Evolutionary conservation across 2,888 invertebrate species (phyloP).

Genomic region (Phaonia tiefii): DNA sequence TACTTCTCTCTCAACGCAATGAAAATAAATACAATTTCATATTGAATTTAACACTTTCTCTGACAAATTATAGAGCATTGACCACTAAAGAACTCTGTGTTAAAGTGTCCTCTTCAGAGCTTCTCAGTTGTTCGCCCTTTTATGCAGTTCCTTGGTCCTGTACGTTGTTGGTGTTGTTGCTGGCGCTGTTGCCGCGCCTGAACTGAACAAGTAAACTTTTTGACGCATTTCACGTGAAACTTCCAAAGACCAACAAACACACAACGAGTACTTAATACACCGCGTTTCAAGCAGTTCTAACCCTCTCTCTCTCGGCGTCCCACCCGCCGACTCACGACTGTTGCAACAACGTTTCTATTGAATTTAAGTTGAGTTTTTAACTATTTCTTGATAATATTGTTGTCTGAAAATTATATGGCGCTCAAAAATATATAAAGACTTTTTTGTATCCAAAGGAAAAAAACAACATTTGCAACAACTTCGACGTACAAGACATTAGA

Average conservation of each 20-base stretch:
- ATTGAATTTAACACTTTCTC: conserved; percentile 64
- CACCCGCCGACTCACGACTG: not conserved
- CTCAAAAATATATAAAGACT: conserved; percentile 52
- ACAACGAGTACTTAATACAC: not conserved
- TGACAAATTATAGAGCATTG: conserved; percentile 56
- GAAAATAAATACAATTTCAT: too few relatives aligned
- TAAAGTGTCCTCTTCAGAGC: conserved; percentile 22
- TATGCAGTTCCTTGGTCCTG: not conserved
- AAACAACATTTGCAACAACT: not conserved
- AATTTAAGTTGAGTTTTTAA: conserved; percentile 49
- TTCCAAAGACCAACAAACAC: conserved; percentile 18
- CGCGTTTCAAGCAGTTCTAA: not conserved
- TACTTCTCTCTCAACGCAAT: too few relatives aligned
- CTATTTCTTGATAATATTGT: conserved; percentile 50
- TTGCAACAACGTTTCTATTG: conserved; percentile 21
- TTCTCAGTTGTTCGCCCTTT: not conserved
- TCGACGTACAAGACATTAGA: not conserved
- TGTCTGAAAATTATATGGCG: conserved; percentile 56
- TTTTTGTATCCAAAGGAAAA: conserved; percentile 11
- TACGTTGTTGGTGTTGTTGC: not conserved
- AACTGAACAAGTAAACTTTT: conserved; percentile 51
- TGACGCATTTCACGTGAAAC: conserved; percentile 64
- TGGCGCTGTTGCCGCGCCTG: not conserved
- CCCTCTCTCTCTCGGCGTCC: not conserved
- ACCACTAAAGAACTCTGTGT: conserved; percentile 56